These are phyloP conservation scores for Glyptemys insculpta DNA, from an alignment of 2,797 vertebrate genomes.

Conservation along the genomic window DNA sequence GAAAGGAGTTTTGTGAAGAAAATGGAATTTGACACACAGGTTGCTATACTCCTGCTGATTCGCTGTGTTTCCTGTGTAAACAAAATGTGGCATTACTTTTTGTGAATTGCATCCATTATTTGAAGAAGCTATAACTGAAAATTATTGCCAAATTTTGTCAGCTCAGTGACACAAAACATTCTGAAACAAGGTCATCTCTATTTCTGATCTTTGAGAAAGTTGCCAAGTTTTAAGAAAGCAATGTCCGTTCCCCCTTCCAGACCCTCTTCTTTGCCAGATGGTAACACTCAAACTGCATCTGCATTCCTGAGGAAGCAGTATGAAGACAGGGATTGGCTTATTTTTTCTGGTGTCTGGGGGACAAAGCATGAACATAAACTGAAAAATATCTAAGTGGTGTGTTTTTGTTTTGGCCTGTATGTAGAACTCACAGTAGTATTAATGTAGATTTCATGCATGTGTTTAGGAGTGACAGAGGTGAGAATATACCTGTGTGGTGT, in stretches of 20 bases:
- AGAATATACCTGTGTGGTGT: not conserved
- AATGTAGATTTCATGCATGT: not conserved
- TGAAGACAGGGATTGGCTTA: slow-evolving; percentile 19
- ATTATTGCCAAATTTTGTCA: slow-evolving; percentile 31
- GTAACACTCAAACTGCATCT: slow-evolving; percentile 13
- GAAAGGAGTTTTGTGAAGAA: not conserved
- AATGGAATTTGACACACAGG: not conserved
- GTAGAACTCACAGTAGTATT: not conserved
- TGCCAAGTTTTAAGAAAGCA: slow-evolving; percentile 49
- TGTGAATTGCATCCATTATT: slow-evolving; percentile 26
- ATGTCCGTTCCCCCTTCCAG: not conserved
- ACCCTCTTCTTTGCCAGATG: slow-evolving; percentile 24
- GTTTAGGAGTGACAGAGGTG: not conserved
- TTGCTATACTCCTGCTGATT: not conserved
- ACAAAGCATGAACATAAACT: slow-evolving; percentile 44
- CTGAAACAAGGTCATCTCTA: not conserved
- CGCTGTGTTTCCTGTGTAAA: not conserved
- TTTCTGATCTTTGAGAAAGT: slow-evolving; percentile 5
- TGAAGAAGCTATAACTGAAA: slow-evolving; percentile 20
- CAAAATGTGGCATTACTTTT: not conserved
- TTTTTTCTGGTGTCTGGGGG: slow-evolving; percentile 33
- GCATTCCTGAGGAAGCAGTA: slow-evolving; percentile 48
- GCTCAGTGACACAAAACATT: not conserved
- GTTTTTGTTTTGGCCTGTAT: not conserved
- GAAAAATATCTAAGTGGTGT: not conserved